Percentiles rank a stretch among this genome's conserved stretches.
Conservation (phyloP, 2,113 vertebrate species). For the Dipodomys ordii region DNA sequence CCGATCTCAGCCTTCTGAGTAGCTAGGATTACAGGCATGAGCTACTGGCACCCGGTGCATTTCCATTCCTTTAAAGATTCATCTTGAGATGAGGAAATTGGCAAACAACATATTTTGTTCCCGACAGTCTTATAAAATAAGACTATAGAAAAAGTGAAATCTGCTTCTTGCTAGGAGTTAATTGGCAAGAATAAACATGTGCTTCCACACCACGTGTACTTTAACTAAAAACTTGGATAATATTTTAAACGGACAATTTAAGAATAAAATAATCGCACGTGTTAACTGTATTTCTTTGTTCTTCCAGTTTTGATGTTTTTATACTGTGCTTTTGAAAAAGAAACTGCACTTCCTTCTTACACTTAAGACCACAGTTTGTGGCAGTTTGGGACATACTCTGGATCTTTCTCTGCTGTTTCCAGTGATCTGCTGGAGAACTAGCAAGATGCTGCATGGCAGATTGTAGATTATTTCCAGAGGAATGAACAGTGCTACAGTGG, state of each 20-base stretch:
- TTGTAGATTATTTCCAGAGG: neutral
- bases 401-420: neutral
- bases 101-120: constrained; percentile 5
- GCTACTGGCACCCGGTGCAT: neutral
- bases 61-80: constrained; percentile 8
- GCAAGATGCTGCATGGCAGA: neutral
- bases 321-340: neutral
- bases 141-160: neutral
- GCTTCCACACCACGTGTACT: neutral
- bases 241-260: neutral
- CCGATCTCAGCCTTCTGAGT: too few relatives aligned
- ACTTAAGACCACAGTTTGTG: neutral
- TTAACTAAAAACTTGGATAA: neutral
- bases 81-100: constrained; percentile 9
- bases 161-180: neutral
- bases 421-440: neutral
- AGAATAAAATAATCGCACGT: neutral
- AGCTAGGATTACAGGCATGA: too few relatives aligned
- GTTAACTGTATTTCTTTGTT: neutral
- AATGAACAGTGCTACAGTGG: neutral
- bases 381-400: neutral
- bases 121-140: constrained; percentile 37
- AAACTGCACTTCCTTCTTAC: neutral
- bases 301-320: neutral
- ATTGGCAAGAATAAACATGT: neutral